Evolutionary conservation across 2,888 invertebrate species (phyloP), one percentile per base, ranked within the genome.

Genomic region (Tetramorium bicarinatum): DNA sequence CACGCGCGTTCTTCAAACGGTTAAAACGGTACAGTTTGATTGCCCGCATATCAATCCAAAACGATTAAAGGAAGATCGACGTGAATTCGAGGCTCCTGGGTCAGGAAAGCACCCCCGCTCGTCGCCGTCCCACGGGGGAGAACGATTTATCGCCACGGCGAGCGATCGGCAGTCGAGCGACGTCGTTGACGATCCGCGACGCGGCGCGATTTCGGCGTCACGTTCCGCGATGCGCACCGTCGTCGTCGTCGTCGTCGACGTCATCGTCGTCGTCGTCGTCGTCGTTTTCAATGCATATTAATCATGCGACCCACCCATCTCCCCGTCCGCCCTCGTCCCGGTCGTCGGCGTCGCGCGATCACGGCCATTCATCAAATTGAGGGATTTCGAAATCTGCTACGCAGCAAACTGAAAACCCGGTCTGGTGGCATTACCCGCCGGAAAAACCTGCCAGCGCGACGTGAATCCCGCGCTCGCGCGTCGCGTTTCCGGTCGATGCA

Each of bases 221-320:
- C 74, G 85, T 82, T 82, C 82, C 56, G 44, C 56, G 56, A 52
- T 49, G 49, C 71, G 52, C 72, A 34, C 4, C 87, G 79, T 72
- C 52, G 61, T 44, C 74, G 54, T 49, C 59, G 80, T 69, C 83
- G 88, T 84, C 90, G 89, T 87, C 90, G 87, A 89, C 92, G 18
- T 56, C 72, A 8, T 66, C 64, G 76, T 69, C 84, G 88, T 85
- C 84, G 88, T 85, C 67, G n/a, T n/a, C n/a, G 80, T 71, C 84
- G 88, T 87, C 90, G 90, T 90, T 91, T 92, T 92, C 91, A 88
- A 91, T 93, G 92, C 91, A 92, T 92, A 93, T 93, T 93, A 93
- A 93, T 93, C 93, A 93, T 88, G 85, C 85, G 86, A 44, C 66
- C 41, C 41, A 38, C 18, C 62, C 38, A 21, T 15, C 21, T n/a